A percentile compares a stretch with the other conserved stretches of the same genome.
phyloP scores from a whole-genome alignment of 2,113 vertebrate genomes.

The Brachirus orientalis region DNA sequence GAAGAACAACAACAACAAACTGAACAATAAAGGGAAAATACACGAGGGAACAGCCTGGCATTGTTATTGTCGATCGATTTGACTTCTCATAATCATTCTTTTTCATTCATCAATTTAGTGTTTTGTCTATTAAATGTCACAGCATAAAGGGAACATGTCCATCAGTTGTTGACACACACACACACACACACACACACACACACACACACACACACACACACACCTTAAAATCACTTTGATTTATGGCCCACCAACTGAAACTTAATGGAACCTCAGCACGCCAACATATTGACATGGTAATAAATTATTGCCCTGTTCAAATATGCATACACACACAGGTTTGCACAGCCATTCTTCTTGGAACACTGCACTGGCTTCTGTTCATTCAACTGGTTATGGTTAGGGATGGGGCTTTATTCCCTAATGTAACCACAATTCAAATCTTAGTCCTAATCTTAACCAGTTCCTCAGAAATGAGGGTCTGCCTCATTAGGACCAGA shows the following conservation, averaged over 20 bases:
- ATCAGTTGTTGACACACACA: too few relatives aligned
- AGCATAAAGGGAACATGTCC: too few relatives aligned
- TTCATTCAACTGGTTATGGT: too few relatives aligned
- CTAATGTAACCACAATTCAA: too few relatives aligned
- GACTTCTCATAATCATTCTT: too few relatives aligned
- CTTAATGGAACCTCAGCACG: constrained; percentile 76
- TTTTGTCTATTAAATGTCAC: neutral
- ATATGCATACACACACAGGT: neutral
- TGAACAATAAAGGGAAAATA: neutral
- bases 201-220: constrained; percentile 29
- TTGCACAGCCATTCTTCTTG: neutral
- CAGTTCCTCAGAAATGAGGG: too few relatives aligned
- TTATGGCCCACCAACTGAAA: constrained; percentile 72
- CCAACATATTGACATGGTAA: constrained; percentile 62
- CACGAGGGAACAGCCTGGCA: neutral
- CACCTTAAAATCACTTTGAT: constrained; percentile 67
- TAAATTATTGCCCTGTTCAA: constrained; percentile 52
- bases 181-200: constrained; percentile 17
- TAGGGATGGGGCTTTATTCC: too few relatives aligned
- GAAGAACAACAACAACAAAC: neutral
- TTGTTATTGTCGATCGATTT: neutral
- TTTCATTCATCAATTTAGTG: neutral
- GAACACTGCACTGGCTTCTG: too few relatives aligned
- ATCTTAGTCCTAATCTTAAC: too few relatives aligned
- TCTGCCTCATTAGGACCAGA: too few relatives aligned